Conservation (phyloP, 2,113 vertebrate genomes). For the Himantopus leucocephalus region DNA sequence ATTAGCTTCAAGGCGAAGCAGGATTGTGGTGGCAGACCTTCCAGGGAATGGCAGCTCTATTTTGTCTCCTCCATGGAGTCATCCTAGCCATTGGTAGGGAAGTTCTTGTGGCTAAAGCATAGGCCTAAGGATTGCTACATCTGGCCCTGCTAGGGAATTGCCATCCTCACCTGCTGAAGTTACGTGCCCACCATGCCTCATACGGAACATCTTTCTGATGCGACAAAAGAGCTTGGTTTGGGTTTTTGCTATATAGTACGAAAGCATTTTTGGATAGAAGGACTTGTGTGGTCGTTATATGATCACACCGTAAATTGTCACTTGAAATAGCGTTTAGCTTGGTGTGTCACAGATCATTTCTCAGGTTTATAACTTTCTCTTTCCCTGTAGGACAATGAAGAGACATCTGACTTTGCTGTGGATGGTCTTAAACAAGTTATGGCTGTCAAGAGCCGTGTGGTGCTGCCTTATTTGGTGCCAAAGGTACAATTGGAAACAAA, state of each 20-base stretch:
- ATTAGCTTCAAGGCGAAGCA: not conserved
- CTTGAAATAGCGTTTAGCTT: not conserved
- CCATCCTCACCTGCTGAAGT: not conserved
- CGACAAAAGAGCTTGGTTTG: not conserved
- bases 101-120: not conserved
- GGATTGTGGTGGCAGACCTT: not conserved
- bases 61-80: not conserved
- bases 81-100: not conserved
- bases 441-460: slow-evolving; percentile 97
- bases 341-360: not conserved
- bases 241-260: not conserved
- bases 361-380: not conserved
- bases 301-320: not conserved
- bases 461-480: slow-evolving; percentile 95
- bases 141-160: not conserved
- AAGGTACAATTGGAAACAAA: slow-evolving; percentile 77
- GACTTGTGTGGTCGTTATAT: not conserved
- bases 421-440: slow-evolving; percentile 98
- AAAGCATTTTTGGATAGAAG: not conserved
- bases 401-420: slow-evolving; percentile 90
- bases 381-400: slow-evolving; percentile 82
- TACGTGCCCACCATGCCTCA: not conserved
- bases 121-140: not conserved
- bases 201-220: not conserved
- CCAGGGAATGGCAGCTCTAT: not conserved